Base-by-base conservation (phyloP, 2,888 invertebrate genomes). In the Mythimna pallens region DNA sequence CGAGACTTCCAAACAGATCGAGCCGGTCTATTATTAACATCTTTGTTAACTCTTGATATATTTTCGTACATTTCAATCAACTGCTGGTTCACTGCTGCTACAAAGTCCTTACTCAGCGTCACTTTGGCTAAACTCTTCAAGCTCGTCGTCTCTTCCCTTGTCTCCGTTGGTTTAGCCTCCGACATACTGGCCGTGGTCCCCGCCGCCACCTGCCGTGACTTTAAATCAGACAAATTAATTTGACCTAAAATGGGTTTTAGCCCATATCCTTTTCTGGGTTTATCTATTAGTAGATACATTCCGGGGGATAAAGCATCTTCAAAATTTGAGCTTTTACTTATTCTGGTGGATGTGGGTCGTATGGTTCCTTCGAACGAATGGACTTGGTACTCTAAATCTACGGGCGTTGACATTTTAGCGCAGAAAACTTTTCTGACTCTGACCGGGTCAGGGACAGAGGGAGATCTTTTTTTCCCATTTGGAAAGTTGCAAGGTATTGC, bases 351-450 rank as follows among this genome's bases (percentile, higher is more conserved):
- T 3, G 81, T 76, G 12, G 79, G 69, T 22, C 52, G 20, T 34
- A 61, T 1, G 4, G 69, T 72, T 3, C 83, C 86, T 80, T 92
- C 91, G 58, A 90, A 86, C 0, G 93, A 89, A 78, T 92, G 85
- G 43, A 95, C 90, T 87, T 94, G 93, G 73, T 94, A 95, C 81
- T 92, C 93, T 59, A 95, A 83, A 76, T 95, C 94, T 4, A 95
- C 94, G 4, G 95, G 94, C 7, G 91, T 87, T 0, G 89, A 90
- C 89, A 95, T 88, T 83, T 88, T 90, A 0, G 94, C 95, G 5
- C 92, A 89, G 73, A 95, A 95, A 0, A 95, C 89, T 84, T 92
- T 93, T 73, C 92, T 89, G 0, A 94, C 73, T 74, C 88, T 89
- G 4, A 85, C 17, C 3, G 89, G 83, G 17, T 88, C 86, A n/a